Base-by-base conservation (phyloP, 53 echinoderm and acorn worm genomes). In the Henricia sp. region DNA sequence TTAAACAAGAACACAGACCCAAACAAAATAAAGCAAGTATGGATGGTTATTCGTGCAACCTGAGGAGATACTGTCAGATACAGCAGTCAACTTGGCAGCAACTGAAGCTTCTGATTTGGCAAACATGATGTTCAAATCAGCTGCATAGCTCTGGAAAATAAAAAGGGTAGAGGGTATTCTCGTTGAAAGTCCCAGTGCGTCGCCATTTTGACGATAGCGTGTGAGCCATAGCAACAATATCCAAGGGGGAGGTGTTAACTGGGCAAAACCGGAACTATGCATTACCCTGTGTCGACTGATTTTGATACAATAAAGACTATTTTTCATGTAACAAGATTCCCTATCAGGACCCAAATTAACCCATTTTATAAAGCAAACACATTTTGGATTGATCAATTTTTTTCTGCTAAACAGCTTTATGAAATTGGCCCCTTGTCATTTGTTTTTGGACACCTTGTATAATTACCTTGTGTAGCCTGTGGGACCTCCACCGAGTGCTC, bases 91-190 rank as follows among this genome's bases (percentile, higher is more conserved):
- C 76, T 94, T 96, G 73, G 88, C 87, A 8, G 90, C 94, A 3
- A 91, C 87, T 26, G 85, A 73, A 14, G 82, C 70, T 44, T 96
- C 96, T 3, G 96, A 94, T 68, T 91, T 89, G 32, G 94, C 96
- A 23, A 96, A 88, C 67, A 96, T 67, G 90, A 53, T 19, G 82
- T 90, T 51, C 76, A 90, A 32, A 96, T 94, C 35, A 96, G 71
- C 40, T 92, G 87, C 88, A 94, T 94, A 41, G 96, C 96, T 75
- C 96, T 96, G 88, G 21, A 53, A 44, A 44, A 44, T 44, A 44
- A 44, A 44, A 6, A 44, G 6, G 13, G 6, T 44, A 44, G 6
- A 44, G 13, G 13, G 6, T 6, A 44, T 13, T 44, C 6, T 44
- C 13, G 6, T 44, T 9, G 13, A 44, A 44, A n/a, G n/a, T n/a